Conservation (phyloP, 2,113 vertebrate genomes). For the Silurus glanis region DNA sequence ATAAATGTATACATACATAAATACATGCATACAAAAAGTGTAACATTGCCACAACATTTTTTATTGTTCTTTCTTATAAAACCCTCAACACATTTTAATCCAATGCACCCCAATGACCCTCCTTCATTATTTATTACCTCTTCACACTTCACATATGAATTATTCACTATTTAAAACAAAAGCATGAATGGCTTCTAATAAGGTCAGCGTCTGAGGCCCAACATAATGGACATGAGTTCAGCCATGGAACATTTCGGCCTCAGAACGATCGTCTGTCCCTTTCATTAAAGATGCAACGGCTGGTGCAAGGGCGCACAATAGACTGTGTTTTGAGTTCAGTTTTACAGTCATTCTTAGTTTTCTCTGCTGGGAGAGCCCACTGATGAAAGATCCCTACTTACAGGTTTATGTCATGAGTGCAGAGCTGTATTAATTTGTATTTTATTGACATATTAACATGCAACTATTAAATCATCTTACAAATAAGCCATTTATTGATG, state of each 20-base stretch:
- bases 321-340: constrained; percentile 61
- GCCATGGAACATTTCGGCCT: constrained; percentile 59
- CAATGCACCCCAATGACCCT: constrained; percentile 20
- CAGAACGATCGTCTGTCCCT: constrained; percentile 61
- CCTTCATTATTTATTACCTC: constrained; percentile 22
- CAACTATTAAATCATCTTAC: background rate
- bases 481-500: background rate
- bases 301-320: constrained; percentile 56
- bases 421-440: background rate
- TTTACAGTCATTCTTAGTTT: constrained; percentile 43
- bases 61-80: background rate
- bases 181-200: constrained; percentile 19
- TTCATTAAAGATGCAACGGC: constrained; percentile 67
- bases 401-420: background rate
- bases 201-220: constrained; percentile 26
- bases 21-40: background rate
- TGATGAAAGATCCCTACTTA: background rate
- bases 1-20: no score
- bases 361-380: constrained; percentile 15
- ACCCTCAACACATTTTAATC: background rate
- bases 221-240: constrained; percentile 30
- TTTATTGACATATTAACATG: background rate
- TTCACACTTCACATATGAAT: constrained; percentile 35
- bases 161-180: constrained; percentile 46
- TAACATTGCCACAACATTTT: background rate